phyloP scores from a whole-genome alignment of 2,113 vertebrate species.

The Salvelinus sp. region DNA sequence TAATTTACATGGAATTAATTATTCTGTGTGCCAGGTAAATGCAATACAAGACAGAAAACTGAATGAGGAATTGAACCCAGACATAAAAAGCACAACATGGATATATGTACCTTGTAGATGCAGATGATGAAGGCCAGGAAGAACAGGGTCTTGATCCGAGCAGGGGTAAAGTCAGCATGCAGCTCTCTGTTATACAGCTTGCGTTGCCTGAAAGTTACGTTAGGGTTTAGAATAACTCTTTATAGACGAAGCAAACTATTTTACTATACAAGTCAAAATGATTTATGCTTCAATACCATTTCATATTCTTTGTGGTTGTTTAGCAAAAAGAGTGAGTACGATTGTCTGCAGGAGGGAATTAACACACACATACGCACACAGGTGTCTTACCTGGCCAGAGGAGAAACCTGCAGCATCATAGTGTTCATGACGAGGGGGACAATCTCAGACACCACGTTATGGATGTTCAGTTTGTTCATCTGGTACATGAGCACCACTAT shows the following conservation, averaged over 20 bases:
- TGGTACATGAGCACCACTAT: conserved; percentile 99
- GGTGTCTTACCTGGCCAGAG: conserved; percentile 86
- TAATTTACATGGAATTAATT: not conserved
- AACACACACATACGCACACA: not conserved
- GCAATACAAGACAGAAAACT: no score
- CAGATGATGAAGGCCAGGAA: conserved; percentile 98
- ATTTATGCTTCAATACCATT: no score
- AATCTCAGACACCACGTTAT: conserved; percentile 96
- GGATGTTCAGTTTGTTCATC: conserved; percentile 97
- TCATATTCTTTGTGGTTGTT: no score
- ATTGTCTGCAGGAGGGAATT: not conserved
- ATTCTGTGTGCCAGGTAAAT: not conserved
- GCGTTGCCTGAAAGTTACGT: conserved; percentile 82
- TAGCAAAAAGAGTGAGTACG: no score
- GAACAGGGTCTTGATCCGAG: conserved; percentile 97
- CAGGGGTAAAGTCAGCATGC: conserved; percentile 96
- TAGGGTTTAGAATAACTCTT: not conserved
- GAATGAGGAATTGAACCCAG: not conserved
- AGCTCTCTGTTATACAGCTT: conserved; percentile 98
- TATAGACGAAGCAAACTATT: no score
- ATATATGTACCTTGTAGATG: conserved; percentile 88
- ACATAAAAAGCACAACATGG: not conserved
- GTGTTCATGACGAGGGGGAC: conserved; percentile 99
- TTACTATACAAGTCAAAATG: no score
- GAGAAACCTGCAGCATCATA: conserved; percentile 95